A percentile compares a stretch with the other conserved stretches of the same genome.
These are phyloP conservation scores for Trachemys scripta DNA, from an alignment of 2,113 vertebrate genomes.

Conservation along the genomic window DNA sequence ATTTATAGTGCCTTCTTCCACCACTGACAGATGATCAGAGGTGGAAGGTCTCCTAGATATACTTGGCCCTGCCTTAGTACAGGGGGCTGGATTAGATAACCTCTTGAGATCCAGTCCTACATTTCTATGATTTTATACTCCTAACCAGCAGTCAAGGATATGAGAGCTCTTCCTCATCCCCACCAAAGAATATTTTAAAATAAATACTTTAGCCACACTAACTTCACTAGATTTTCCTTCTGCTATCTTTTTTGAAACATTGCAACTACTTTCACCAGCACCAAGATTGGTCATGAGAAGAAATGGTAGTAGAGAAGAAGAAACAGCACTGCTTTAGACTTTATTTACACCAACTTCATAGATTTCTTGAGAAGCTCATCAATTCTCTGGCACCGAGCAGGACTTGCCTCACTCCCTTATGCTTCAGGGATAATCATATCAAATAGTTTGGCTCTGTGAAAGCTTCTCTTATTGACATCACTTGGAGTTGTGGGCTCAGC, in stretches of 20 bases:
- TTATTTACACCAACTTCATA: fast-evolving
- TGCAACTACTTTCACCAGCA: fast-evolving
- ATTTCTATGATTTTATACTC: background rate
- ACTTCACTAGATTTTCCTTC: background rate
- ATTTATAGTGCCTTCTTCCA: background rate
- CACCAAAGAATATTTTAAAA: background rate
- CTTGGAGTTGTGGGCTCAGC: background rate
- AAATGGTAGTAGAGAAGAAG: background rate
- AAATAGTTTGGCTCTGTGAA: background rate
- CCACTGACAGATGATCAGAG: background rate
- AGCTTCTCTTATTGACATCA: background rate
- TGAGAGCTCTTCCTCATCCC: background rate
- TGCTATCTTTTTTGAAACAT: background rate
- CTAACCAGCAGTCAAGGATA: fast-evolving
- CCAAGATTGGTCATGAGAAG: fast-evolving
- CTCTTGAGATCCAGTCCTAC: background rate
- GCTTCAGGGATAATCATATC: background rate
- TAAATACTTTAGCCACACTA: background rate
- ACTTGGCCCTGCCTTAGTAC: background rate
- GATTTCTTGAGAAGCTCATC: fast-evolving
- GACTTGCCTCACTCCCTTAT: background rate
- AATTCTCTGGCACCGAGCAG: background rate
- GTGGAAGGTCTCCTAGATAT: background rate
- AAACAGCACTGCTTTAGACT: fast-evolving
- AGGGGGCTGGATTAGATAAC: background rate